These are phyloP conservation scores for Haliclona indistincta DNA, from an alignment of 37 sponge, comb jelly and placozoan genomes.

Conservation along the genomic window DNA sequence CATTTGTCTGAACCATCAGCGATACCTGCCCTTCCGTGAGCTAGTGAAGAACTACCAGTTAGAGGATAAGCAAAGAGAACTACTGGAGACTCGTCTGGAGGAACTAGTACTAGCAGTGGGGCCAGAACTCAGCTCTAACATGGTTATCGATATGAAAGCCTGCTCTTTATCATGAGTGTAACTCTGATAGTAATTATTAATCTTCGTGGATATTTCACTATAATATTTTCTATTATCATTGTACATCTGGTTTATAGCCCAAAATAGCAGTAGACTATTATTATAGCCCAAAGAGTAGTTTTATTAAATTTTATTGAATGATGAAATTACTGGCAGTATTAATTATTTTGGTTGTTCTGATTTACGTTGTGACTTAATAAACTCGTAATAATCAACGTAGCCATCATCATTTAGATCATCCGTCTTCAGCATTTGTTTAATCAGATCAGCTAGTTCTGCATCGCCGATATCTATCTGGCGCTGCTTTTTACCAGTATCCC, in stretches of 20 bases:
- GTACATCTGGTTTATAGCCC: too few species aligned
- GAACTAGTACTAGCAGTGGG: constrained; percentile 59
- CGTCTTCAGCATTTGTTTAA: constrained; percentile 69
- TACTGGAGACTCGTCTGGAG: constrained; percentile 52
- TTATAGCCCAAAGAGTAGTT: too few species aligned
- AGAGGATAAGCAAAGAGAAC: constrained; percentile 17
- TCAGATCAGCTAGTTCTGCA: constrained; percentile 37
- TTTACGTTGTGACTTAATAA: constrained; percentile 57
- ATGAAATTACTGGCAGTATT: too few species aligned
- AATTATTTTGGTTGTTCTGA: constrained; percentile 1
- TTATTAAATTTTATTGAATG: too few species aligned
- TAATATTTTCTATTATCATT: too few species aligned
- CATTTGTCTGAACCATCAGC: constrained; percentile 61
- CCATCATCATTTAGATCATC: constrained; percentile 87
- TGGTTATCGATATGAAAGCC: constrained; percentile 58
- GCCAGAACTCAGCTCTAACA: constrained; percentile 49
- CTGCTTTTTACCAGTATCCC: constrained; percentile 7
- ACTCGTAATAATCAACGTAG: constrained; percentile 82
- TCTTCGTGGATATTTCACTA: too few species aligned
- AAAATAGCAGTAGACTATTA: too few species aligned
- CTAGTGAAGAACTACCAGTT: constrained; percentile 17
- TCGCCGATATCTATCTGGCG: constrained; percentile 40
- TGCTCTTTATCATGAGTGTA: too few species aligned
- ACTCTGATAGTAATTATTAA: too few species aligned
- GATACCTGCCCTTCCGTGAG: constrained; percentile 55